A percentile compares a stretch with the other conserved stretches of the same genome.
phyloP scores from a whole-genome alignment of 2,113 vertebrate species.

The Sapayoa aenigma region DNA sequence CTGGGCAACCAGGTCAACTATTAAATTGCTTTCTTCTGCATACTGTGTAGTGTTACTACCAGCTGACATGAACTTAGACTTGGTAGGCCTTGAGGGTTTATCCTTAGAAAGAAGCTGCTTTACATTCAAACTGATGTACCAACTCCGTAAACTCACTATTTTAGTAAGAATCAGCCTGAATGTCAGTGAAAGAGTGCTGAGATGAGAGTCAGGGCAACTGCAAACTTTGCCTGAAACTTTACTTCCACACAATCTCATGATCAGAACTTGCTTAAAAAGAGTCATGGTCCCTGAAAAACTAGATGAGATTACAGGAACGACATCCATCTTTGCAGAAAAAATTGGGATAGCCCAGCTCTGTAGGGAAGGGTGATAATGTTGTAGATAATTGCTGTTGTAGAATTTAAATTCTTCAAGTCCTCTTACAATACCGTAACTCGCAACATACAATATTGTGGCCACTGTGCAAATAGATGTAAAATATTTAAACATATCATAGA shows the following conservation, averaged over 20 bases:
- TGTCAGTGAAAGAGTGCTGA: neutral
- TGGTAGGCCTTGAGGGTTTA: neutral
- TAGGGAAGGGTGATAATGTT: neutral
- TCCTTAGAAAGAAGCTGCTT: neutral
- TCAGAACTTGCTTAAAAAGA: neutral
- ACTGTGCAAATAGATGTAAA: neutral
- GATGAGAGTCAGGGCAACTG: neutral
- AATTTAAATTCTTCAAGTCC: neutral
- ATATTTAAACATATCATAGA: neutral
- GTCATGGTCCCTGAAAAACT: neutral
- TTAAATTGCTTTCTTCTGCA: neutral
- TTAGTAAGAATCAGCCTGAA: neutral
- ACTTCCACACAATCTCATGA: neutral
- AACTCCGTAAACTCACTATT: neutral
- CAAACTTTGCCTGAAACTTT: neutral
- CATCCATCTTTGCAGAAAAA: neutral
- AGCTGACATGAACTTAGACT: neutral
- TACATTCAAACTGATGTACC: neutral
- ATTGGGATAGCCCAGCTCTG: neutral
- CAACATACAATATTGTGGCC: neutral
- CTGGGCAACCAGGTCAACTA: neutral
- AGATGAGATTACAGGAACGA: neutral
- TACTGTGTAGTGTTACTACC: neutral
- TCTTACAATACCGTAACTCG: neutral
- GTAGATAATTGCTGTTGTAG: neutral